Base-by-base conservation (phyloP, 2,888 invertebrate species). In the Folsomia manolachei region DNA sequence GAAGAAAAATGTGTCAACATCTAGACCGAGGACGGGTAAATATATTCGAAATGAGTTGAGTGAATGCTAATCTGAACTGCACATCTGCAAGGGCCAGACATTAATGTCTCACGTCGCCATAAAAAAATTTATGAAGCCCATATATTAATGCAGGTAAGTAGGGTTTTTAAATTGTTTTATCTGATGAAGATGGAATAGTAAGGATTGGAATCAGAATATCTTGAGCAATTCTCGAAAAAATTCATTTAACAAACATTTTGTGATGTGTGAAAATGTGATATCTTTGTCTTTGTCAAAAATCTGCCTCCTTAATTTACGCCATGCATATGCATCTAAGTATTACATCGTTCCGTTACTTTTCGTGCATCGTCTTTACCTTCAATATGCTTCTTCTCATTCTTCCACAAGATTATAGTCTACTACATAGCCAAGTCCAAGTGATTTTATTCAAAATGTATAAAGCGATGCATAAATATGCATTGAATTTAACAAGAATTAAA, bases 211-310 rank as follows among this genome's bases (percentile, higher is more conserved):
- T n/a, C n/a, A n/a, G n/a, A n/a, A 14, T 39, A 39, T 4, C 39
- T 39, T 39, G n/a, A n/a, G n/a, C 39, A 39, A 39, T 39, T 39
- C 39, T 39, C 14, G 7, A 39, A n/a, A n/a, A n/a, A 39, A 39
- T 39, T 39, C 39, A 39, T 14, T 39, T 39, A 39, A 39, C 39
- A 39, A 39, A 39, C 4, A 39, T 39, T 56, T 19, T 56, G 56
- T 56, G 56, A n/a, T 21, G 18, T 9, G 51, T 51, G 51, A 51
- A 11, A 18, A 51, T 51, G 21, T 56, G 56, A 56, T 56, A 19
- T 18, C 56, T 56, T 56, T 56, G 56, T 56, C 56, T 56, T 21
- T 56, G 56, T 56, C 56, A 21, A 56, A 56, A 56, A 56, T 56
- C 21, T 9, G 4, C 39, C 39, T 39, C 39, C 4, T 4, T 39